A percentile compares a stretch with the other conserved stretches of the same genome.
Conservation (phyloP, 2,888 invertebrate species). For the Cephus sareptanus region DNA sequence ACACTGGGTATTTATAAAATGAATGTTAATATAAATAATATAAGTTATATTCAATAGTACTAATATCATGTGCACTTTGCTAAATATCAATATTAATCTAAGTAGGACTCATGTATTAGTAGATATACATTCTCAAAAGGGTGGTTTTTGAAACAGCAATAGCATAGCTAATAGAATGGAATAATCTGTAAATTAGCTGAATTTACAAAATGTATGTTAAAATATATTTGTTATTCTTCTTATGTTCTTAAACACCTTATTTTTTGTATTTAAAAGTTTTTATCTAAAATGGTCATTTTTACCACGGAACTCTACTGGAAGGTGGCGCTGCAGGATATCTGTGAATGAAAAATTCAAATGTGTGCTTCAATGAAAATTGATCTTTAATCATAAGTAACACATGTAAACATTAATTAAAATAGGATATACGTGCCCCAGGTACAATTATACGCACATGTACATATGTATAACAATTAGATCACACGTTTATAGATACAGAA, state of each 20-base stretch:
- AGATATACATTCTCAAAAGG: background rate
- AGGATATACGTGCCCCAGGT: conserved; percentile 14
- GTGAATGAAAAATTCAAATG: conserved; percentile 11
- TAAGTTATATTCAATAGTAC: background rate
- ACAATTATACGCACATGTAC: conserved; percentile 3
- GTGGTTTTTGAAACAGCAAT: background rate
- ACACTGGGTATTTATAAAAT: background rate
- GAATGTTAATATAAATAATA: background rate
- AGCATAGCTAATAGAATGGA: background rate
- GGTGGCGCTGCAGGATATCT: conserved; percentile 42
- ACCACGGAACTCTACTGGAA: conserved; percentile 53
- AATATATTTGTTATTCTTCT: background rate
- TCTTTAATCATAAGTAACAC: background rate
- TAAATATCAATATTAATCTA: background rate
- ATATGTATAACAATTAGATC: background rate
- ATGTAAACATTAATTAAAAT: conserved; percentile 2
- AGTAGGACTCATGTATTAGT: background rate
- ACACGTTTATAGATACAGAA: background rate
- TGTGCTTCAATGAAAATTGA: background rate
- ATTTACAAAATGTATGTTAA: background rate
- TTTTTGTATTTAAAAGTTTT: background rate
- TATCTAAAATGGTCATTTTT: conserved; percentile 25
- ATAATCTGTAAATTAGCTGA: background rate
- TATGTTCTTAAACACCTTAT: background rate
- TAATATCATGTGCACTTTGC: background rate